Conservation (phyloP, 2,888 invertebrate species). For the Oscheius sp. region DNA sequence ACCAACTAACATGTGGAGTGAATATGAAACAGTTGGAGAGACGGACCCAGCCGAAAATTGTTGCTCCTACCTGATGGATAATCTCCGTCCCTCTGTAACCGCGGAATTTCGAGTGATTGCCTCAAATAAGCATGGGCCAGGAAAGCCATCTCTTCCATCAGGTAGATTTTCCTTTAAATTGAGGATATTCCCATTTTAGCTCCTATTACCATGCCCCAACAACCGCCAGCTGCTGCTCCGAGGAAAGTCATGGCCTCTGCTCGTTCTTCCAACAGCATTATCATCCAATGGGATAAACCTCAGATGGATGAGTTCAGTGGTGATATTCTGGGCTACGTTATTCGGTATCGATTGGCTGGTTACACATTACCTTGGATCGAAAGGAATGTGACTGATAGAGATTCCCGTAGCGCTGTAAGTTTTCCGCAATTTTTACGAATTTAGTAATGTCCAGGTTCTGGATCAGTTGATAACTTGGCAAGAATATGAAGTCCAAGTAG, state of each 20-base stretch:
- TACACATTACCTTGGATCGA: constrained; percentile 91
- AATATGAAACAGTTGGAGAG: constrained; percentile 79
- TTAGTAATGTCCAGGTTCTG: constrained; percentile 76
- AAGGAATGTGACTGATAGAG: constrained; percentile 83
- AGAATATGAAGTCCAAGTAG: constrained; percentile 92
- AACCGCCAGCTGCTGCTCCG: constrained; percentile 91
- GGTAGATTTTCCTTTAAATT: constrained; percentile 73
- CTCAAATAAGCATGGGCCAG: constrained; percentile 81
- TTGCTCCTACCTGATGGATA: constrained; percentile 76
- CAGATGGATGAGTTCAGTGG: constrained; percentile 94
- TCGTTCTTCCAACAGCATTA: constrained; percentile 91
- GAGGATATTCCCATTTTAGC: constrained; percentile 71
- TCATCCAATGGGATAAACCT: constrained; percentile 95
- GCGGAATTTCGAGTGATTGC: constrained; percentile 98
- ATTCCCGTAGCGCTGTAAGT: constrained; percentile 81
- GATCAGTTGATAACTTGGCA: constrained; percentile 96
- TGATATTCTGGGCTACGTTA: constrained; percentile 90
- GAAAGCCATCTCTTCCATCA: constrained; percentile 82
- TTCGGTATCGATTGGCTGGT: constrained; percentile 83
- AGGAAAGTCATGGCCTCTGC: constrained; percentile 92
- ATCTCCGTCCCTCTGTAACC: constrained; percentile 90
- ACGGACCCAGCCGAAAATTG: constrained; percentile 78
- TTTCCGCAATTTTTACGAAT: constrained; percentile 82
- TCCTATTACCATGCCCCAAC: constrained; percentile 88
- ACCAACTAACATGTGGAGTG: constrained; percentile 66